Base-by-base conservation (phyloP, 2,113 vertebrate genomes). In the Channa maculata region DNA sequence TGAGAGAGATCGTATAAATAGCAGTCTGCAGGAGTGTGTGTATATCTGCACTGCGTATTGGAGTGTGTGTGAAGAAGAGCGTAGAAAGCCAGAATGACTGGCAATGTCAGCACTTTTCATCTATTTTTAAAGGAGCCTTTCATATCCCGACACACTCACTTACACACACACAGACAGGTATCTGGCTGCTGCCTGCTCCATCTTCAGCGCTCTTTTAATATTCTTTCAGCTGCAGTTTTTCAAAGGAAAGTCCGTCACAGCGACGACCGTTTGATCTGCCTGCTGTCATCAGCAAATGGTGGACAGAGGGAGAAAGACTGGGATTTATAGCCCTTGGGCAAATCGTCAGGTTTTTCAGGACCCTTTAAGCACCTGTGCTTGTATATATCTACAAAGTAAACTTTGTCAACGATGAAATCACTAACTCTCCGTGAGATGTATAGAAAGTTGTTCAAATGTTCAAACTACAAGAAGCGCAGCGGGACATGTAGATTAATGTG, bases 41-140 rank as follows among this genome's bases (percentile, higher is more conserved):
- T 64, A 15, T 77, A 15, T 77, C 58, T 71, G 64, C 53, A 33
- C 24, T 59, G 72, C 75, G 80, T 77, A 65, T 77, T 44, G 52
- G 59, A 77, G 60, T 52, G 66, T 72, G 80, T 65, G 68, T 67
- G 45, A 60, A 62, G 80, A 59, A 46, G 60, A 59, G 54, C 44
- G 45, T 38, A 57, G 69, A 62, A 57, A 57, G 66, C 57, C 24
- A 50, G 52, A 60, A 64, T 65, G 67, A 82, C 78, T 84, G 80
- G 41, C 41, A 3, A 67, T 85, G 86, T 87, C 85, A 87, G 85
- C 83, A 78, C 83, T 84, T 86, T 86, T 89, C 85, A 88, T 91
- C 76, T 83, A 77, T 86, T 83, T 86, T 91, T 86, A 81, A 90
- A 80, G 39, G 51, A 54, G 50, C 51, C 64, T 65, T 77, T 70